Evolutionary conservation across 2,113 vertebrate genomes (phyloP).

Genomic region (Python bivittatus): DNA sequence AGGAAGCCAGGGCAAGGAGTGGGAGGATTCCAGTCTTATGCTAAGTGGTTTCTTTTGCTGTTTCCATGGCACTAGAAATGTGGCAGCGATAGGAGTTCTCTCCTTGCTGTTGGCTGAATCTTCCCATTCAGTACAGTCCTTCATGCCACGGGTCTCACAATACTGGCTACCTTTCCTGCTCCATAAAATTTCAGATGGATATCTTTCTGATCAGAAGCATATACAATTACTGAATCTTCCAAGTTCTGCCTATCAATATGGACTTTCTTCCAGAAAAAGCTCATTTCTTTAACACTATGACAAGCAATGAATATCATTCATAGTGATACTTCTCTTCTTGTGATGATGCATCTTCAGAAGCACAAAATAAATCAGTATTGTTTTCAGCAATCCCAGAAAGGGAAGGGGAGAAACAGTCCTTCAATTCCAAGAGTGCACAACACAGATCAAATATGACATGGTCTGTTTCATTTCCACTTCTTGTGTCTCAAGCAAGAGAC

Average conservation of each 20-base stretch:
- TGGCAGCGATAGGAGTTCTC: not conserved
- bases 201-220: constrained; percentile 26
- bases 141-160: not conserved
- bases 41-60: not conserved
- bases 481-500: constrained; percentile 47
- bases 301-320: constrained; percentile 43
- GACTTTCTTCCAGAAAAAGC: not conserved
- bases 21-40: not conserved
- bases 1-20: not conserved
- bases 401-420: constrained; percentile 15
- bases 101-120: not conserved
- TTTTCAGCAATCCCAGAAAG: constrained; percentile 38
- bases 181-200: constrained; percentile 40
- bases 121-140: not conserved
- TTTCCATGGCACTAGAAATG: not conserved
- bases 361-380: constrained; percentile 31
- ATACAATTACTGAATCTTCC: constrained; percentile 12
- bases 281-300: constrained; percentile 49
- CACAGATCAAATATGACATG: constrained; percentile 30
- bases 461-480: constrained; percentile 43
- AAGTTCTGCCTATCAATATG: not conserved
- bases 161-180: not conserved
- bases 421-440: constrained; percentile 42
- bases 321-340: constrained; percentile 34
- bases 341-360: constrained; percentile 32